These are phyloP conservation scores for Okamejei kenojei DNA, from an alignment of 2,797 vertebrate genomes.

Conservation along the genomic window DNA sequence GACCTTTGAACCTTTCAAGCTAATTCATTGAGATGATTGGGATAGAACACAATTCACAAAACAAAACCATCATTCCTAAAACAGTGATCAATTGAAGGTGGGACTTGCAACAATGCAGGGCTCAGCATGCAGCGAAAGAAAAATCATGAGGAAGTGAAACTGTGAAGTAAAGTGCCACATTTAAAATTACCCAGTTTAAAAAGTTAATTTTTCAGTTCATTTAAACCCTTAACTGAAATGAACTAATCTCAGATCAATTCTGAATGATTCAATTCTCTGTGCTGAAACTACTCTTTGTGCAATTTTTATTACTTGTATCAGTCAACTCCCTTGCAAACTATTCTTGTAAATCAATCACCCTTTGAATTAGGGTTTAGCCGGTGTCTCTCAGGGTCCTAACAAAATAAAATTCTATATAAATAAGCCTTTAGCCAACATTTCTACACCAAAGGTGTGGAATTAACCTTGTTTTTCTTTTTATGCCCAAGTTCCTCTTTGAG, in stretches of 20 bases:
- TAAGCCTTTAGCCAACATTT: neutral
- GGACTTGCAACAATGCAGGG: too few species aligned
- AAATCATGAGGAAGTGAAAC: neutral
- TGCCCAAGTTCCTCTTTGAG: neutral
- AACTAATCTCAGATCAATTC: too few species aligned
- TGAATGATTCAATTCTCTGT: neutral
- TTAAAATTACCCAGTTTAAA: neutral
- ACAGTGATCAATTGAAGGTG: neutral
- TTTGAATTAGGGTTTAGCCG: neutral
- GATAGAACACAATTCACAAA: neutral
- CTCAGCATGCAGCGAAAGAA: neutral
- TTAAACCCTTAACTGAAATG: neutral
- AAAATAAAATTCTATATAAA: slow-evolving; percentile 9
- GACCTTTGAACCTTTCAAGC: too few species aligned
- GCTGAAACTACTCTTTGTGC: neutral
- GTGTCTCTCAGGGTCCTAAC: neutral
- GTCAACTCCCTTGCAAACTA: neutral
- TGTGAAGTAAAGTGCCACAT: neutral
- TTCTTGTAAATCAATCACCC: too few species aligned
- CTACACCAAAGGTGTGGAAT: neutral
- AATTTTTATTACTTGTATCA: neutral
- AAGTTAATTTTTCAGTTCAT: neutral
- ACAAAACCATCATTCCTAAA: neutral
- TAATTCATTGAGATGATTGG: neutral
- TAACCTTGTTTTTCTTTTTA: slow-evolving; percentile 21